These are phyloP conservation scores for Perccottus glenii DNA, from an alignment of 2,113 vertebrate species.

Conservation along the genomic window DNA sequence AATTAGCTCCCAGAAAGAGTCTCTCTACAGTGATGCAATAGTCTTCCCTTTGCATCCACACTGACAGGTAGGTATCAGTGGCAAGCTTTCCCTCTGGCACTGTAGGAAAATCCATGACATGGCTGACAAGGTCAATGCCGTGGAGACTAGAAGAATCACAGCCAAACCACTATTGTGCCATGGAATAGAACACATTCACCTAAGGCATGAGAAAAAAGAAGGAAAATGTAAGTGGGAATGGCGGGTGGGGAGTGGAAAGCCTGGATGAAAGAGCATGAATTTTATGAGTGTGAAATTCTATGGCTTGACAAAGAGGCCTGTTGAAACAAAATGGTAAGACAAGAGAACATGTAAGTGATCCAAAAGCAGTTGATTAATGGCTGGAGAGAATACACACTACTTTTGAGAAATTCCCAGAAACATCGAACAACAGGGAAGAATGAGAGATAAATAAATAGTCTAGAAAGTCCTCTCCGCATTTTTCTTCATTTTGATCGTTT, in stretches of 20 bases:
- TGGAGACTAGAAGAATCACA: conserved; percentile 17
- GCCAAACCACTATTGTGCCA: conserved; percentile 30
- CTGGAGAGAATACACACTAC: conserved; percentile 50
- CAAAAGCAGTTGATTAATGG: conserved; percentile 60
- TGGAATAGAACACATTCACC: conserved; percentile 14
- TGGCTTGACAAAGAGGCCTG: conserved; percentile 55
- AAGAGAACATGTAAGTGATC: conserved; percentile 47
- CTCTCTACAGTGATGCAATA: conserved; percentile 10
- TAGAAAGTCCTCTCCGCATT: conserved; percentile 37
- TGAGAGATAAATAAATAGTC: conserved; percentile 58
- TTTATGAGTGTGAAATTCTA: conserved; percentile 56
- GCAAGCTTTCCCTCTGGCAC: conserved; percentile 5
- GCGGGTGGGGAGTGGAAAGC: conserved; percentile 22
- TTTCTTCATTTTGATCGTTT: conserved; percentile 64
- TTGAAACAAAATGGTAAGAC: conserved; percentile 42
- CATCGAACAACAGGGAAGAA: conserved; percentile 32
- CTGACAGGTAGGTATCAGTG: conserved; percentile 22
- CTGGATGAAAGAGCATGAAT: conserved; percentile 34
- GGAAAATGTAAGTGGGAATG: conserved; percentile 5
- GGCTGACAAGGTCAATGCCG: conserved; percentile 34
- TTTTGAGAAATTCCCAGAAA: conserved; percentile 46
- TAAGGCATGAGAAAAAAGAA: neutral
- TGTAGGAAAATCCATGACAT: conserved; percentile 24
- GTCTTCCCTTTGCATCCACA: conserved; percentile 15
- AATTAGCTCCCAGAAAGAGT: conserved; percentile 16